Percentiles rank a stretch among this genome's conserved stretches.
Evolutionary conservation across 2,888 invertebrate species (phyloP).

Genomic region (Polydrusus pterygomalis): DNA sequence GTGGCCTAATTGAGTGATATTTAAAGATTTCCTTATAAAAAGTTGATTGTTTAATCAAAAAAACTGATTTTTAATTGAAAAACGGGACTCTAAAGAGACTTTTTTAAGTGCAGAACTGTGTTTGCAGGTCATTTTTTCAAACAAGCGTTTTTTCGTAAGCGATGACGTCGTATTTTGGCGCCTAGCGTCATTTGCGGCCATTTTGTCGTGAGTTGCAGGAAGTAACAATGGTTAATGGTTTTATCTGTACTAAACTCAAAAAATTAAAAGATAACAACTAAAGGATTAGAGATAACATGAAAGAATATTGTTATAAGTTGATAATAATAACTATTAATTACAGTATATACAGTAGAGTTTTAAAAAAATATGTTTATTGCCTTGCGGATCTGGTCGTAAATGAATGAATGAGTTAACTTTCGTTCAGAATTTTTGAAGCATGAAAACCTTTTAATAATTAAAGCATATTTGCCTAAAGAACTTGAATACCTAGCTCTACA

Average conservation of each 20-base stretch:
- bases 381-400: too few species aligned
- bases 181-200: slow-evolving; percentile 38
- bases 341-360: too few species aligned
- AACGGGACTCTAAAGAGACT: background rate
- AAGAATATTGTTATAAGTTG: too few species aligned
- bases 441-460: too few species aligned
- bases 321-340: too few species aligned
- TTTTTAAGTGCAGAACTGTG: background rate
- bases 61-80: background rate
- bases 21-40: slow-evolving; percentile 1
- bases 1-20: slow-evolving; percentile 21
- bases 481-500: too few species aligned
- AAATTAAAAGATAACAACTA: too few species aligned
- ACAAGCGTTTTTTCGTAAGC: background rate
- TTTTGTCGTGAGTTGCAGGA: slow-evolving; percentile 42
- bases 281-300: too few species aligned
- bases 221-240: slow-evolving; percentile 27
- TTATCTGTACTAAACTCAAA: background rate
- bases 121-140: slow-evolving; percentile 4
- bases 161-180: slow-evolving; percentile 35
- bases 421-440: too few species aligned
- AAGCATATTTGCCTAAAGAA: too few species aligned
- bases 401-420: too few species aligned
- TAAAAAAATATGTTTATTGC: too few species aligned
- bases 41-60: background rate